These are phyloP conservation scores for Gobio gobio DNA, from an alignment of 2,113 vertebrate genomes.

Conservation along the genomic window DNA sequence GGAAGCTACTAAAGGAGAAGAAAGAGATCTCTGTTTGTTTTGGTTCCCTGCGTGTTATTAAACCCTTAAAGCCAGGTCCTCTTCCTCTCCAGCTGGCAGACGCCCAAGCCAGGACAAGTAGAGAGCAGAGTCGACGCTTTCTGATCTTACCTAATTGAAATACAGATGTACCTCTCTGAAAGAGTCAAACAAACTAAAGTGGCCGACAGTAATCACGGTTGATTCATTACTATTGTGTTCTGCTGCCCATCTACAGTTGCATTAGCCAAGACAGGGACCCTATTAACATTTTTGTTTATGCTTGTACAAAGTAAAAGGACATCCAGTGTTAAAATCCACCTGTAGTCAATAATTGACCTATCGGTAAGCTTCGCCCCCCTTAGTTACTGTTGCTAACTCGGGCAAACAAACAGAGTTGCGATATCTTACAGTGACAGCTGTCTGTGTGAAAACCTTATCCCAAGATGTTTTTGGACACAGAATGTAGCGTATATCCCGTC, in stretches of 20 bases:
- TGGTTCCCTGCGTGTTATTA: slow-evolving; percentile 15
- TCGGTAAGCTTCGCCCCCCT: too few relatives aligned
- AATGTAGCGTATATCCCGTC: too few relatives aligned
- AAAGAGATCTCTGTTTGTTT: slow-evolving; percentile 19
- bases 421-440: too few relatives aligned
- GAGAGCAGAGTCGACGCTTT: slow-evolving; percentile 30
- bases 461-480: too few relatives aligned
- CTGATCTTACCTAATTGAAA: slow-evolving; percentile 53
- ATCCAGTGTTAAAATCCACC: background rate
- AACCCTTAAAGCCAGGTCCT: slow-evolving; percentile 20
- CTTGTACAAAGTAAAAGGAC: background rate
- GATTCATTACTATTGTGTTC: slow-evolving; percentile 32
- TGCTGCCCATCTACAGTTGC: background rate
- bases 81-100: slow-evolving; percentile 41
- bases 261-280: background rate
- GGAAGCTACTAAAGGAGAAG: background rate
- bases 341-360: too few relatives aligned
- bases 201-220: background rate
- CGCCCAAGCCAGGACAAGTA: slow-evolving; percentile 1
- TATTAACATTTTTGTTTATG: background rate
- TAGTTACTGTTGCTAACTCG: too few relatives aligned
- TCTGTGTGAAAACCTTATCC: too few relatives aligned
- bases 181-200: slow-evolving; percentile 33
- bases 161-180: slow-evolving; percentile 33
- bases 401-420: too few relatives aligned